Evolutionary conservation across 2,113 vertebrate species (phyloP), one percentile per base, ranked within the genome.

Genomic region (Thunnus maccoyii): DNA sequence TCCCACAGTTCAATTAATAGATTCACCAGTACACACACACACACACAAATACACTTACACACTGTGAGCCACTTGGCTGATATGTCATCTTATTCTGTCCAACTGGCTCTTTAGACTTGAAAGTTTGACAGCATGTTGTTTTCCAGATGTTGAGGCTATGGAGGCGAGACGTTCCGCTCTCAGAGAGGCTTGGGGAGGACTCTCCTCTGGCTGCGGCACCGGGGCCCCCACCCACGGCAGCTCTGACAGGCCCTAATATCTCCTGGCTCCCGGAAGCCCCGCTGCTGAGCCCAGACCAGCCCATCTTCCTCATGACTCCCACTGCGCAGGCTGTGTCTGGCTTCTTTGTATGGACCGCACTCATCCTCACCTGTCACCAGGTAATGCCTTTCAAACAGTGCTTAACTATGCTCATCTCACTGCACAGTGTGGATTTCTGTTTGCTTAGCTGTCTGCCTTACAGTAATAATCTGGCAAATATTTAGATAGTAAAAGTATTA

Each of bases 361-460:
- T 99, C 90, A 96, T 99, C 64, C 95, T 99, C 93, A 99, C 98
- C 86, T 98, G 97, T 90, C 98, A 99, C 89, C 98, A 99, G 98
- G 98, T 99, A 93, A 77, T 3, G 1, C 17, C 50, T 15, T 52
- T 44, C n/a, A 55, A 20, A 12, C 32, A 25, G 54, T 10, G 27
- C 25, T 17, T 27, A 3, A 6, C 57, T 3, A 17, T 10, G 4
- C 51, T 52, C 18, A 17, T 16, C 17, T 52, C 14, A 52, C 51
- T 52, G 51, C 36, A 41, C 36, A 41, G 36, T 6, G 7, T 30
- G 27, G 3, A 30, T 30, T 30, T 30, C 27, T 30, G 27, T 41
- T 41, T 41, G 36, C 36, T 41, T 9, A 41, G 36, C 36, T 41
- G 36, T 41, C 7, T 41, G 36, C 36, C 36, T 41, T 4, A 30